Conservation (phyloP, 2,888 invertebrate genomes). For the Baronia brevicornis region DNA sequence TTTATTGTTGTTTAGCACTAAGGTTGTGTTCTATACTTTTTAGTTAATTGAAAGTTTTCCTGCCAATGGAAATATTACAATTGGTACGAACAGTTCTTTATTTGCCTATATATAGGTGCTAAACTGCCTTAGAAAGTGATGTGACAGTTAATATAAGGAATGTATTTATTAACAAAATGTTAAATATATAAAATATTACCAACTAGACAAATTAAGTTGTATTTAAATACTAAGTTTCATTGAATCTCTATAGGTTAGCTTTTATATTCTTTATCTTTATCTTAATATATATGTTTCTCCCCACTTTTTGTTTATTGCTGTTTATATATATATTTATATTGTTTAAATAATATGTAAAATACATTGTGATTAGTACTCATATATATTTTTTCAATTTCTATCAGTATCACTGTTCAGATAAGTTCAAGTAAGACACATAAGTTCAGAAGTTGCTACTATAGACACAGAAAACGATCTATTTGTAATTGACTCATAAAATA, state of each 20-base stretch:
- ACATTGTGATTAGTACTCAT: slow-evolving; percentile 1
- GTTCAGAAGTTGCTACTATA: no score
- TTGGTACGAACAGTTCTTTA: slow-evolving; percentile 9
- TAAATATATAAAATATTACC: slow-evolving; percentile 14
- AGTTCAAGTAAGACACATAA: slow-evolving; percentile 8
- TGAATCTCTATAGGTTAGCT: slow-evolving; percentile 9
- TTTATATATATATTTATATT: slow-evolving; percentile 2
- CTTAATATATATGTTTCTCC: slow-evolving; percentile 1
- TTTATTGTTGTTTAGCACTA: slow-evolving; percentile 48
- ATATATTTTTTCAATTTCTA: not conserved
- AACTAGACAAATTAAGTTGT: slow-evolving; percentile 12
- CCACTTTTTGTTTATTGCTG: not conserved
- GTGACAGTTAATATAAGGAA: slow-evolving; percentile 2
- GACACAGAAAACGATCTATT: no score
- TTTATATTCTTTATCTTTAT: slow-evolving; percentile 1
- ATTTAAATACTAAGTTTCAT: slow-evolving; percentile 12
- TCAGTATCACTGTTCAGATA: no score
- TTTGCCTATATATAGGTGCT: slow-evolving; percentile 9
- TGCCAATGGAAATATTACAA: slow-evolving; percentile 14
- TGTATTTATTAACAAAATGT: slow-evolving; percentile 8
- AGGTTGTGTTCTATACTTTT: slow-evolving; percentile 47
- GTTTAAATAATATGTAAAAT: not conserved
- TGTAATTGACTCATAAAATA: no score
- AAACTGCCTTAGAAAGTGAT: slow-evolving; percentile 1
- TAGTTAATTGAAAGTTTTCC: slow-evolving; percentile 18